phyloP scores from a whole-genome alignment of 2,888 invertebrate genomes.

The Kryphioiulus occultus region DNA sequence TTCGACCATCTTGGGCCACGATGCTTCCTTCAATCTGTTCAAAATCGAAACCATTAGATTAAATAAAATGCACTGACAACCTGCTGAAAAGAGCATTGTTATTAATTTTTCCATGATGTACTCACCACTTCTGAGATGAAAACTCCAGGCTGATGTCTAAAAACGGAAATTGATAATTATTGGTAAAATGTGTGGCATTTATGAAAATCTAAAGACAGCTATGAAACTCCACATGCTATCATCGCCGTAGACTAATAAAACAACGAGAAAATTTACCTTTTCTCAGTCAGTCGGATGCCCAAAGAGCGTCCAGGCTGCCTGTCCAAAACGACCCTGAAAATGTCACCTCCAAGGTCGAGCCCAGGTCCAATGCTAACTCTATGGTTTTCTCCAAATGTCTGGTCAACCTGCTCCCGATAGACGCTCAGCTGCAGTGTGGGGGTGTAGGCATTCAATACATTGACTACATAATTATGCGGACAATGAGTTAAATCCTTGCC shows the following conservation, averaged over 20 bases:
- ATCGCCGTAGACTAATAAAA: neutral
- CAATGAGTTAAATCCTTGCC: slow-evolving; percentile 53
- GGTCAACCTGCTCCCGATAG: slow-evolving; percentile 62
- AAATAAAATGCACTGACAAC: too few species aligned
- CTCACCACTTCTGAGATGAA: slow-evolving; percentile 58
- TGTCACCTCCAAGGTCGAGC: slow-evolving; percentile 58
- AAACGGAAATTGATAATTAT: slow-evolving; percentile 45
- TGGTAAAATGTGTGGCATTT: too few species aligned
- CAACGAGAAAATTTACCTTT: slow-evolving; percentile 57
- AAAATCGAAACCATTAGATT: neutral
- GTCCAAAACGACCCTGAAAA: slow-evolving; percentile 62
- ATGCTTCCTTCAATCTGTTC: slow-evolving; percentile 62
- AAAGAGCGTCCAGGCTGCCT: slow-evolving; percentile 62
- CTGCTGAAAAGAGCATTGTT: too few species aligned
- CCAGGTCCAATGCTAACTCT: neutral
- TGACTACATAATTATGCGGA: slow-evolving; percentile 51
- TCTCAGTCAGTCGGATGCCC: slow-evolving; percentile 63
- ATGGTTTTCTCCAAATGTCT: slow-evolving; percentile 48
- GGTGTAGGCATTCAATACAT: slow-evolving; percentile 59
- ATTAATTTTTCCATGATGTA: neutral
- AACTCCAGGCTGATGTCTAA: slow-evolving; percentile 58
- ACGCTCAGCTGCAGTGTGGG: slow-evolving; percentile 63
- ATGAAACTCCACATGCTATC: too few species aligned
- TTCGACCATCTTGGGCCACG: slow-evolving; percentile 63
- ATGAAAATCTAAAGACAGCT: slow-evolving; percentile 54